phyloP scores from a whole-genome alignment of 92 coral and sea anemone species.

The Virgularia gustaviana region DNA sequence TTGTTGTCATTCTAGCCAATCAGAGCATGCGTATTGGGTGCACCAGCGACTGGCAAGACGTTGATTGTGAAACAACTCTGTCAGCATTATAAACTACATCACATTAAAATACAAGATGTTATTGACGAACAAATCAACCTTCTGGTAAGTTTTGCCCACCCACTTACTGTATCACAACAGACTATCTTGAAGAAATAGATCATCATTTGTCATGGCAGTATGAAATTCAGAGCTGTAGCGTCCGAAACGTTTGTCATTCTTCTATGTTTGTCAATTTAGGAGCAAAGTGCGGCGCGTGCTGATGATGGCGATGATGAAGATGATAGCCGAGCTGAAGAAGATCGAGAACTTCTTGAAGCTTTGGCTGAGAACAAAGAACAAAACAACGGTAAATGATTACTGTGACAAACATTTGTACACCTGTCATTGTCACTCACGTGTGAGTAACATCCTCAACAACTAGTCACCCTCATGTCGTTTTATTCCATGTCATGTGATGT shows the following conservation, averaged over 20 bases:
- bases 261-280: constrained; percentile 46
- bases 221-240: too few species aligned
- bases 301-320: constrained; percentile 98
- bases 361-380: constrained; percentile 84
- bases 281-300: constrained; percentile 97
- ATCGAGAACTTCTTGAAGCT: constrained; percentile 90
- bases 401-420: too few species aligned
- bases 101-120: constrained; percentile 86
- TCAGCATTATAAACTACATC: constrained; percentile 87
- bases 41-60: constrained; percentile 97
- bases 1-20: constrained; percentile 90
- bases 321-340: constrained; percentile 92
- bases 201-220: too few species aligned
- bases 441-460: neutral
- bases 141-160: constrained; percentile 63
- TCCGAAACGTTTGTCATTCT: neutral
- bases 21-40: constrained; percentile 82
- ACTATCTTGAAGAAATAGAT: too few species aligned
- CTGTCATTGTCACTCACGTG: neutral
- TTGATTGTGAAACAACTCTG: constrained; percentile 91
- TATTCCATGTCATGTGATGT: neutral
- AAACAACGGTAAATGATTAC: constrained; percentile 62
- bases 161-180: too few species aligned
- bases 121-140: constrained; percentile 86
- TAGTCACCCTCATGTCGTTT: too few species aligned